These are phyloP conservation scores for Rhabdomys pumilio DNA, from an alignment of 2,797 vertebrate genomes.

Conservation along the genomic window DNA sequence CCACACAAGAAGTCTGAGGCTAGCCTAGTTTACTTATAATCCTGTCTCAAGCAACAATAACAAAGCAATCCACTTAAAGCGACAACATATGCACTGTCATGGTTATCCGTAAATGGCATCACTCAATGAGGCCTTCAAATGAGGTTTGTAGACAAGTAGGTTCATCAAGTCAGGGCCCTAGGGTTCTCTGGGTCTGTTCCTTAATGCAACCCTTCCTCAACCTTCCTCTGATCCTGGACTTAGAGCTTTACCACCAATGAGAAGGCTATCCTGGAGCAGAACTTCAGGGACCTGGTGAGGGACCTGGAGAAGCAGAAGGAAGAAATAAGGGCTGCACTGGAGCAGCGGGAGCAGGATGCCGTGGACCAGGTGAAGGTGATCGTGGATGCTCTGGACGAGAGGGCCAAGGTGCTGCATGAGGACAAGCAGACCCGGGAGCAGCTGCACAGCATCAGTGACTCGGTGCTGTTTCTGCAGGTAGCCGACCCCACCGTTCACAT, in stretches of 20 bases:
- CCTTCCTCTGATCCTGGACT: not conserved
- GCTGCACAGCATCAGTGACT: conserved; percentile 91
- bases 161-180: not conserved
- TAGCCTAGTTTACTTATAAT: not conserved
- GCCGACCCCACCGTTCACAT: not conserved
- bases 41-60: not conserved
- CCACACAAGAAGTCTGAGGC: not conserved
- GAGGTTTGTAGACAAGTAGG: not conserved
- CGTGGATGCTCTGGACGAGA: conserved; percentile 90
- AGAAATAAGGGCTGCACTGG: conserved; percentile 89
- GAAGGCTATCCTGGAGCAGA: conserved; percentile 91
- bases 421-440: conserved; percentile 91
- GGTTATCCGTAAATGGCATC: not conserved
- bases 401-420: conserved; percentile 89
- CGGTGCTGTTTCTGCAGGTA: conserved; percentile 92
- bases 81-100: no score
- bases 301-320: conserved; percentile 92
- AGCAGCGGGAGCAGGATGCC: conserved; percentile 90
- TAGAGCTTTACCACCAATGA: conserved; percentile 92
- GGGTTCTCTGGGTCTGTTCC: not conserved
- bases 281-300: conserved; percentile 90
- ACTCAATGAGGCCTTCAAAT: not conserved
- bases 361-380: conserved; percentile 91
- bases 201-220: not conserved
- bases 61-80: not conserved